These are phyloP conservation scores for Ictalurus punctatus DNA, from an alignment of 2,113 vertebrate species.

Conservation along the genomic window DNA sequence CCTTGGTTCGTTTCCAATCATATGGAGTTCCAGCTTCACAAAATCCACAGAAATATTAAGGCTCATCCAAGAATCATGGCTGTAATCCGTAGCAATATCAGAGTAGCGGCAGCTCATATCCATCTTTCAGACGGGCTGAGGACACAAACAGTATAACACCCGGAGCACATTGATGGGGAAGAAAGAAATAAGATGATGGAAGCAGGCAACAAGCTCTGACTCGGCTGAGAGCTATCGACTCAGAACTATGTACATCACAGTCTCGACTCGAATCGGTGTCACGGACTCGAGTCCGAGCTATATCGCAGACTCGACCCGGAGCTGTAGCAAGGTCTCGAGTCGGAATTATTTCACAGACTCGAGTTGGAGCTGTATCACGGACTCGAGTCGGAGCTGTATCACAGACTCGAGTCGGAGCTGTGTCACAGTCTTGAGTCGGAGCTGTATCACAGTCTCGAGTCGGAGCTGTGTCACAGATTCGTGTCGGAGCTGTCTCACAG, in stretches of 20 bases:
- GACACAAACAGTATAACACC: background rate
- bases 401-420: background rate
- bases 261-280: background rate
- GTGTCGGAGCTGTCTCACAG: background rate
- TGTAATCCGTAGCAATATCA: background rate
- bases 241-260: background rate
- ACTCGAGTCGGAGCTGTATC: background rate
- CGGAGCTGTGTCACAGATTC: background rate
- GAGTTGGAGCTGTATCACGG: background rate
- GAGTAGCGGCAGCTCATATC: background rate
- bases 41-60: background rate
- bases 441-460: background rate
- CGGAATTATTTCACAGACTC: background rate
- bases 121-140: background rate
- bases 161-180: background rate
- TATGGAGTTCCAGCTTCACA: background rate
- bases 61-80: slow-evolving; percentile 6
- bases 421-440: background rate
- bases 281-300: background rate
- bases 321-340: background rate
- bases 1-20: background rate
- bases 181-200: background rate
- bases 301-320: background rate
- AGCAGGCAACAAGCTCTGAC: background rate
- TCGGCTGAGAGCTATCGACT: background rate